Conservation (phyloP, 2,888 invertebrate species). For the Oscheius myriophilus region DNA sequence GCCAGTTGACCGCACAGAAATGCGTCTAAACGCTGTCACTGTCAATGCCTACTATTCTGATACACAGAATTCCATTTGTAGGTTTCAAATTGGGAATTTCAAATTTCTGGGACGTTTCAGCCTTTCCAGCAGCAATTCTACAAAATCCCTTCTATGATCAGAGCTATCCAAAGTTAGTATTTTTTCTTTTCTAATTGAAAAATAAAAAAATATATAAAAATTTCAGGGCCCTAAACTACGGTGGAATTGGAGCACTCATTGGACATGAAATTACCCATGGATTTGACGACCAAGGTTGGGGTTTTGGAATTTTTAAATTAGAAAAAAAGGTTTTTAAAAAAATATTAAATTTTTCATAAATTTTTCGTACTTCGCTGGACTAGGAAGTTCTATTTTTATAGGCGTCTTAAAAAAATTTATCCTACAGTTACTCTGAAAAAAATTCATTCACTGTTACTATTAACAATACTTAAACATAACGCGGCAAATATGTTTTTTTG, state of each 20-base stretch:
- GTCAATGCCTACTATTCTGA: constrained; percentile 74
- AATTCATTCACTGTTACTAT: too few relatives aligned
- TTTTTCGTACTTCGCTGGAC: too few relatives aligned
- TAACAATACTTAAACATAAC: too few relatives aligned
- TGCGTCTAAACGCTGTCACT: constrained; percentile 68
- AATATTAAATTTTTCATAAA: neutral
- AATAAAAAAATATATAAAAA: constrained; percentile 80
- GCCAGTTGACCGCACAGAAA: constrained; percentile 66
- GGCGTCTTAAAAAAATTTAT: too few relatives aligned
- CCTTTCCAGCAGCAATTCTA: constrained; percentile 24
- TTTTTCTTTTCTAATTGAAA: too few relatives aligned
- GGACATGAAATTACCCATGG: constrained; percentile 71
- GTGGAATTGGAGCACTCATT: constrained; percentile 71
- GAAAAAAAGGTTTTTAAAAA: too few relatives aligned
- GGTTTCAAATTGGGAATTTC: constrained; percentile 30
- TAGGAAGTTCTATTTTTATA: too few relatives aligned
- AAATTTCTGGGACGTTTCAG: constrained; percentile 1
- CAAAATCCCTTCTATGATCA: constrained; percentile 27
- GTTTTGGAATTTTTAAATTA: constrained; percentile 1
- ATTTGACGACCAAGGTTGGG: constrained; percentile 77
- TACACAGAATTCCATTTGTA: constrained; percentile 72
- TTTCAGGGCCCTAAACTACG: constrained; percentile 80
- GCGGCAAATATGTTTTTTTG: too few relatives aligned
- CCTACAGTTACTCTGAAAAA: too few relatives aligned
- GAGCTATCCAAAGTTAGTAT: constrained; percentile 20